These are phyloP conservation scores for cattle (Bos taurus) DNA, from an alignment of 2,113 vertebrate species.

Conservation along the genomic window DNA sequence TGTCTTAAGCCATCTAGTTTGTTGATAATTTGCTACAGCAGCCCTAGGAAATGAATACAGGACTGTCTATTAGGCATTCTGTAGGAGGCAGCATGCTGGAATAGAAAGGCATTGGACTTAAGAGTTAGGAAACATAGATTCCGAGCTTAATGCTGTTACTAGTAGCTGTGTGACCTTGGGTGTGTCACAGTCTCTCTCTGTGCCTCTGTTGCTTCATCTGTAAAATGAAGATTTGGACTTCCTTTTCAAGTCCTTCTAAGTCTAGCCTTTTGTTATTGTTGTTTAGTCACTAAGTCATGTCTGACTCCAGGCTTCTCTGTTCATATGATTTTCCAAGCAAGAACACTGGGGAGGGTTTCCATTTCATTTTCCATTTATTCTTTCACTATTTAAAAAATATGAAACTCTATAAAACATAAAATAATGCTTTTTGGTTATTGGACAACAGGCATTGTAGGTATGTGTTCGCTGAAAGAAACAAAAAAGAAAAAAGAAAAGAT, in stretches of 20 bases:
- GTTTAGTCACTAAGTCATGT: background rate
- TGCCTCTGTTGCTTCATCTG: background rate
- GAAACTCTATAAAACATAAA: background rate
- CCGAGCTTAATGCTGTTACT: background rate
- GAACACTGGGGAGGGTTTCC: background rate
- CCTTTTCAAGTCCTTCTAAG: background rate
- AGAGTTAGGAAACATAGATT: background rate
- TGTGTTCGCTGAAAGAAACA: background rate
- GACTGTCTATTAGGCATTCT: too few relatives aligned
- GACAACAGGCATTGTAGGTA: background rate
- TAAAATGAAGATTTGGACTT: background rate
- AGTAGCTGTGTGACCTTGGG: background rate
- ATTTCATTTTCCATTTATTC: background rate
- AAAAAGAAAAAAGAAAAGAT: background rate
- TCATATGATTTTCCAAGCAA: background rate
- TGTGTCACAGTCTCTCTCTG: background rate
- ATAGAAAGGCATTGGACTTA: background rate
- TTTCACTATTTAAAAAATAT: background rate
- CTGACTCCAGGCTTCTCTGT: background rate
- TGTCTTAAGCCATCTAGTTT: background rate
- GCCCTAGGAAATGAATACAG: background rate
- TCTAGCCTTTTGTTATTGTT: background rate
- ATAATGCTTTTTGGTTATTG: background rate
- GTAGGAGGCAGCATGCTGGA: background rate
- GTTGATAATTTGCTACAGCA: background rate